Evolutionary conservation across 2,113 vertebrate genomes (phyloP), one percentile per base, ranked within the genome.

Genomic region (Perccottus glenii): DNA sequence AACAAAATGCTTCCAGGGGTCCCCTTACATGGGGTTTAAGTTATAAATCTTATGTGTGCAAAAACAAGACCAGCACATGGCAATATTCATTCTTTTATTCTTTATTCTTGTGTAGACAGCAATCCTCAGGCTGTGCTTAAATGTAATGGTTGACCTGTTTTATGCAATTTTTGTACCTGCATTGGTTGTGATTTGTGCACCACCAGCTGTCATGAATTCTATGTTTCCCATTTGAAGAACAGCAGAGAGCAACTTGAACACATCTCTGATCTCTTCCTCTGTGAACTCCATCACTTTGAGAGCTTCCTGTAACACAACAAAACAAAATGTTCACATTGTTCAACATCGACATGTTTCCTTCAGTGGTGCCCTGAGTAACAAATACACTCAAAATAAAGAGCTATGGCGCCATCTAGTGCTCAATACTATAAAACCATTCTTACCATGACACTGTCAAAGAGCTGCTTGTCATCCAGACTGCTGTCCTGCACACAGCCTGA

Each of bases 181-280:
- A 91, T 97, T 96, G 0, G 93, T 95, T 46, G 94, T 94, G 76
- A 96, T 80, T 75, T 97, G 95, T 64, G 96, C 96, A 15, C 96
- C 96, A 0, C 95, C 96, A 8, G 96, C 95, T 1, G 95, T 97
- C 95, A 97, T 96, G 83, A 97, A 97, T 60, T 96, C 95, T 53
- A 96, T 84, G 0, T 97, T 96, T 70, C 96, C 96, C 87, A 97
- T 90, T 84, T 95, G 95, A 63, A 97, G 92, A 3, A 95, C 94
- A 9, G 93, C 95, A 61, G 96, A 96, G 63, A 97, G 92, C 76
- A 97, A 86, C 83, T 93, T 95, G 86, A 96, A 95, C 51, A 97
- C 93, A 19, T 97, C 96, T 59, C 92, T 85, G 72, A 96, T 95
- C 89, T 96, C 96, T 81, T 96, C 95, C 50, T 93, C 92, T 4